Evolutionary conservation across 2,888 invertebrate species (phyloP).

Genomic region (Ptychoptera contaminata): DNA sequence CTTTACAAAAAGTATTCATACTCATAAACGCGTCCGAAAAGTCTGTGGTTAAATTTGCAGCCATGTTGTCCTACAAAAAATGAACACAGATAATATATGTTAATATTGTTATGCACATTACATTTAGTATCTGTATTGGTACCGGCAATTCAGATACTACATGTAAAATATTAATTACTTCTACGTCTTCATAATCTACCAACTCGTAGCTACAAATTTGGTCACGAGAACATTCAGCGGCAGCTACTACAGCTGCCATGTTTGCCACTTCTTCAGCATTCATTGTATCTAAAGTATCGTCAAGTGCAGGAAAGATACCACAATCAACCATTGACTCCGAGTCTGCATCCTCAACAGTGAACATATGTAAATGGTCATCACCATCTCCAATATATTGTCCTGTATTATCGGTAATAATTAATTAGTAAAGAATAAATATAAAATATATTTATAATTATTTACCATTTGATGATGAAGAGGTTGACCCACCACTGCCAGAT

Average conservation of each 20-base stretch:
- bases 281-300: constrained; percentile 24
- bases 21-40: constrained; percentile 27
- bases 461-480: too few species aligned
- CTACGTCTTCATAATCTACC: constrained; percentile 27
- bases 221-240: constrained; percentile 19
- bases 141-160: constrained; percentile 19
- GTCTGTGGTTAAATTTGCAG: constrained; percentile 27
- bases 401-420: constrained; percentile 1
- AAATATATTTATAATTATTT: too few species aligned
- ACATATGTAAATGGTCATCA: constrained; percentile 19
- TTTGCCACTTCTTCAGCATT: constrained; percentile 16
- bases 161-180: constrained; percentile 28
- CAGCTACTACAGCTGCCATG: not conserved
- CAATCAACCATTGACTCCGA: constrained; percentile 16
- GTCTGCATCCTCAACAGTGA: constrained; percentile 16
- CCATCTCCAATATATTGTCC: constrained; percentile 15
- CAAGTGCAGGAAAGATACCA: constrained; percentile 24
- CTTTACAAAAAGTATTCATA: constrained; percentile 30
- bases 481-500: too few species aligned
- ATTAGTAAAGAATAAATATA: too few species aligned
- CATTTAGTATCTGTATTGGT: constrained; percentile 20
- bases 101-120: not conserved
- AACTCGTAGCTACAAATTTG: constrained; percentile 19
- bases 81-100: not conserved
- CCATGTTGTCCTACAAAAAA: constrained; percentile 21